Base-by-base conservation (phyloP, 2,888 invertebrate species). In the Nephrocerus scutellatus region DNA sequence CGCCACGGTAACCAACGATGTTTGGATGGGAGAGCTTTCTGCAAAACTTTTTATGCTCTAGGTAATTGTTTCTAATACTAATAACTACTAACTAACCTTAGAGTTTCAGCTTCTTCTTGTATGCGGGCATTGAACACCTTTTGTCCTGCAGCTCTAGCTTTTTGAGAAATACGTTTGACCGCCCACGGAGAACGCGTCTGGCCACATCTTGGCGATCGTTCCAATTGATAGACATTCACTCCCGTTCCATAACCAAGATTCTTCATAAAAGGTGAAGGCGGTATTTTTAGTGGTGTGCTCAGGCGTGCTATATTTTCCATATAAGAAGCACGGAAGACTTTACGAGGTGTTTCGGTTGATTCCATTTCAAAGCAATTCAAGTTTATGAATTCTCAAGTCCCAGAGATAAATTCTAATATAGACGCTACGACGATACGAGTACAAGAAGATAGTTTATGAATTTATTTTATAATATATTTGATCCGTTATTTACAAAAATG, bases 161-260 rank as follows among this genome's bases (percentile, higher is more conserved):
- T 73, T 49, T 75, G 76, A 2, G 63, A 58, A 2, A 86, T 60
- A 65, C 84, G 81, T 59, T 90, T 90, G 0, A 90, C 71, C 1
- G 88, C 89, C 89, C 89, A 89, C 1, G 89, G 89, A 0, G 89
- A 89, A n/a, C 79, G 73, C 1, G 73, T 64, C 50, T 76, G 73
- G 6, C 82, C 80, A 2, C 74, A 73, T 50, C 73, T 71, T 1
- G 86, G 84, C 0, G 84, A 83, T 46, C 88, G 72, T 39, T 84
- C 74, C 44, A 88, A 60, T 49, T 82, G 79, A 66, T 83, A 85
- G 1, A 89, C 87, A 48, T 76, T 78, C 10, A 88, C 80, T 37
- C 88, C 84, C 54, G 85, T 84, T 32, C 86, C 86, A 68, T 79
- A 82, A 41, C 86, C 86, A 39, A 86, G 74, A 52, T 76, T 73